phyloP scores from a whole-genome alignment of 2,113 vertebrate genomes.

The Apodemus speciosus region DNA sequence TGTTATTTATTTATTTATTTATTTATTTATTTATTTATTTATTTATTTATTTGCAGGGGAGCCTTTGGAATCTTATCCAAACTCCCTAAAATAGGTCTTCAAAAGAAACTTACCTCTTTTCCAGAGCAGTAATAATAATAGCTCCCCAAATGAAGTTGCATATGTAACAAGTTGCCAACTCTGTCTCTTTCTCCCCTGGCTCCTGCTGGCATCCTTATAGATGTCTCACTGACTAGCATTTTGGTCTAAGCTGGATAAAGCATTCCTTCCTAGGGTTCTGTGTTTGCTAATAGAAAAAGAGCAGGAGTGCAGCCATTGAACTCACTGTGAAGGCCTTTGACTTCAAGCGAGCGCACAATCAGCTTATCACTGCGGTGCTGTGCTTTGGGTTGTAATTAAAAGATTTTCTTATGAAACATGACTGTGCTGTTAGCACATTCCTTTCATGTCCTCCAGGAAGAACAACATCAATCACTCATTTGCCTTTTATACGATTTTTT shows the following conservation, averaged over 20 bases:
- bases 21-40: too few species aligned
- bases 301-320: constrained; percentile 10
- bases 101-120: constrained; percentile 2
- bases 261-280: constrained; percentile 60
- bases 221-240: constrained; percentile 43
- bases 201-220: constrained; percentile 43
- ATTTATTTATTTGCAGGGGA: too few species aligned
- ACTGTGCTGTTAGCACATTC: constrained; percentile 65
- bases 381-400: constrained; percentile 78
- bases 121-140: neutral
- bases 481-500: constrained; percentile 53
- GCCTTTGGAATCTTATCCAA: neutral
- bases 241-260: constrained; percentile 64
- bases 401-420: constrained; percentile 68
- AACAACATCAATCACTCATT: constrained; percentile 63
- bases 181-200: constrained; percentile 12
- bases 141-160: constrained; percentile 59
- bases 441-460: constrained; percentile 72
- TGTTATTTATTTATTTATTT: neutral
- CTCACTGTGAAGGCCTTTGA: constrained; percentile 64
- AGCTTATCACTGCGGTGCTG: constrained; percentile 62
- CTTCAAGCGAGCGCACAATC: constrained; percentile 68
- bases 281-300: constrained; percentile 63
- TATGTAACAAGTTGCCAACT: constrained; percentile 40
- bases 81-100: neutral